Conservation (phyloP, 2,888 invertebrate species). For the Drosophila mayaguana region DNA sequence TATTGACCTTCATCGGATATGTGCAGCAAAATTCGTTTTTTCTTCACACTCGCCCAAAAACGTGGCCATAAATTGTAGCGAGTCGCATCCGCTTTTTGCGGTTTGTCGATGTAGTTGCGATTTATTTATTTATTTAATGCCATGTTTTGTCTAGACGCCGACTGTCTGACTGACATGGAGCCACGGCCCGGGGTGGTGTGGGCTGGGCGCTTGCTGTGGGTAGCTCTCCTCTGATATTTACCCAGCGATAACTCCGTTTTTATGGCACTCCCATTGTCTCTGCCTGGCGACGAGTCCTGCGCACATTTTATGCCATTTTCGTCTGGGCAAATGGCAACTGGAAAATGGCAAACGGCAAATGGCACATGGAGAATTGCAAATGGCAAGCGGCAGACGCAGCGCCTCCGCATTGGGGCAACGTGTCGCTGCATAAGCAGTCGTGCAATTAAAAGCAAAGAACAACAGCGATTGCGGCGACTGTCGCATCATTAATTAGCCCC, state of each 20-base stretch:
- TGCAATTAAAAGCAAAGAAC: constrained; percentile 71
- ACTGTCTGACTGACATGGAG: constrained; percentile 55
- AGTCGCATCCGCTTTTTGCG: constrained; percentile 65
- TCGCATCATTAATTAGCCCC: constrained; percentile 61
- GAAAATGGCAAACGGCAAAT: constrained; percentile 26
- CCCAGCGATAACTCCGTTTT: constrained; percentile 71
- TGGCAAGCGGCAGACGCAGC: constrained; percentile 23
- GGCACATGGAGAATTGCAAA: constrained; percentile 34
- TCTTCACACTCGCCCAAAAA: constrained; percentile 53
- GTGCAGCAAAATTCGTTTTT: constrained; percentile 39
- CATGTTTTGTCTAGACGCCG: constrained; percentile 75
- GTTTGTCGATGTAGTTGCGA: constrained; percentile 59
- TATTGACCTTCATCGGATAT: constrained; percentile 70
- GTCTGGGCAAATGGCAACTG: constrained; percentile 58
- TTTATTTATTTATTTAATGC: constrained; percentile 79
- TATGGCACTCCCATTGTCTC: constrained; percentile 63
- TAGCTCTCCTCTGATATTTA: constrained; percentile 62
- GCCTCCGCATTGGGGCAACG: constrained; percentile 32
- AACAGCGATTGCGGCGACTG: constrained; percentile 24
- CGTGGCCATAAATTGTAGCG: constrained; percentile 63
- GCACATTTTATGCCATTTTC: constrained; percentile 66
- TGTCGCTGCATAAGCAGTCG: constrained; percentile 70
- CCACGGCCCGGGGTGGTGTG: neutral
- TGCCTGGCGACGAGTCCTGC: constrained; percentile 38
- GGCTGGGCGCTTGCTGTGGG: neutral